Conservation (phyloP, 2,797 vertebrate species). For the Erethizon dorsatum region DNA sequence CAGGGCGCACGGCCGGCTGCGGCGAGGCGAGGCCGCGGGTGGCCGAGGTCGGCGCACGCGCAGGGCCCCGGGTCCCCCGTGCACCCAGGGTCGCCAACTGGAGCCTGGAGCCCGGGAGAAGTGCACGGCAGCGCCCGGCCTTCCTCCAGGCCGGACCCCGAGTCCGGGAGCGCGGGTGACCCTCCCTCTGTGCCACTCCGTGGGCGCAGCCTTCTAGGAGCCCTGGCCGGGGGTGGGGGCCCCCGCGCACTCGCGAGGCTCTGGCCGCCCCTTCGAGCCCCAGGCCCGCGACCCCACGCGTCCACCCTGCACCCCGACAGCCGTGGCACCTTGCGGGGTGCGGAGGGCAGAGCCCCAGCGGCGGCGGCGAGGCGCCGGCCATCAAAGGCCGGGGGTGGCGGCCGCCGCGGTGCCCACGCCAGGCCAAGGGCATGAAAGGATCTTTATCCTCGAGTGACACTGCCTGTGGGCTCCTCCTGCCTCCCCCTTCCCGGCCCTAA, state of each 20-base stretch:
- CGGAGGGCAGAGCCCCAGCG: conserved; percentile 8
- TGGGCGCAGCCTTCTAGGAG: conserved; percentile 20
- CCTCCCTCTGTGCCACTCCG: background rate
- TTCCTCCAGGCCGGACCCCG: background rate
- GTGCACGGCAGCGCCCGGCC: background rate
- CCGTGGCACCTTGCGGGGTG: background rate
- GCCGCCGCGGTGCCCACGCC: conserved; percentile 80
- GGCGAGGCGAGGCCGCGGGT: background rate
- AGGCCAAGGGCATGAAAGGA: conserved; percentile 87
- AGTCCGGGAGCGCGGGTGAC: background rate
- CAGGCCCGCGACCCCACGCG: conserved; percentile 3
- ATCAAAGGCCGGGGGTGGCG: conserved; percentile 77
- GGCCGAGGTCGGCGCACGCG: background rate
- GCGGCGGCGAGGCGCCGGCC: conserved; percentile 63
- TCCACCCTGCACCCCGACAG: conserved; percentile 74
- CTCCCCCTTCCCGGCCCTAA: conserved; percentile 87
- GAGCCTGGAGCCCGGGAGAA: background rate
- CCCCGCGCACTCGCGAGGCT: background rate
- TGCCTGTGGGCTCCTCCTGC: conserved; percentile 81
- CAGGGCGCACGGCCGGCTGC: background rate
- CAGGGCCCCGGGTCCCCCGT: background rate
- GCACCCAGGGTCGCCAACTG: background rate
- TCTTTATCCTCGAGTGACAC: conserved; percentile 90
- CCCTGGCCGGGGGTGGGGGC: background rate
- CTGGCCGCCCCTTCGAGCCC: background rate